Conservation (phyloP, 2,113 vertebrate genomes). For the Rhinogobius similis region DNA sequence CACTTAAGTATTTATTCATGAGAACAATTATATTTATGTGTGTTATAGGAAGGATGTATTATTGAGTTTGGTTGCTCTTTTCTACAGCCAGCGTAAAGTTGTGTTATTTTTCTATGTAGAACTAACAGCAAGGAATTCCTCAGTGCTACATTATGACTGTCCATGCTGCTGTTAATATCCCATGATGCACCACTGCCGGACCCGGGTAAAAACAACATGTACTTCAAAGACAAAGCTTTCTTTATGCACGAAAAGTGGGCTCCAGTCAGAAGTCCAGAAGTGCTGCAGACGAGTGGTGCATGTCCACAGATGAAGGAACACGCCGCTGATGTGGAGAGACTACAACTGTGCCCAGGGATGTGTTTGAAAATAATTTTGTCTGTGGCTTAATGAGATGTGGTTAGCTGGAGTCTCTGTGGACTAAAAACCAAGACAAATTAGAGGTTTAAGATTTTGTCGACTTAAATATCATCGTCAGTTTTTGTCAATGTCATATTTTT, state of each 20-base stretch:
- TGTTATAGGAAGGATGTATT: background rate
- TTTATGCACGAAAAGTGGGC: conserved; percentile 4
- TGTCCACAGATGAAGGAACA: conserved; percentile 11
- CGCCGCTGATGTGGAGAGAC: background rate
- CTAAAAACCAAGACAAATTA: background rate
- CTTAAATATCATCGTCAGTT: too few species aligned
- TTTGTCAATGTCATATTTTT: too few species aligned
- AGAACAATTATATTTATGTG: too few species aligned
- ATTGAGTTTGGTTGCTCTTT: too few species aligned
- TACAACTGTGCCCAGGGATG: background rate
- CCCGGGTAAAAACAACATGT: conserved; percentile 30
- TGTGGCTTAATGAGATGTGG: background rate
- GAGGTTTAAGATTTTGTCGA: background rate
- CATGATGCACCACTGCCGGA: conserved; percentile 17
- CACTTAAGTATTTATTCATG: conserved; percentile 30
- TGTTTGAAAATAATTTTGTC: conserved; percentile 5
- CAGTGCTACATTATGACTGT: conserved; percentile 30
- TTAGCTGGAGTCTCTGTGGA: background rate
- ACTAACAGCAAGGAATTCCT: conserved; percentile 31
- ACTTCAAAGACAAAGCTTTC: conserved; percentile 25
- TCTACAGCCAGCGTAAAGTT: background rate
- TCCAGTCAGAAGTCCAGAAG: conserved; percentile 6
- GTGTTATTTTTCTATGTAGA: conserved; percentile 19
- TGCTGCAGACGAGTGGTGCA: conserved; percentile 14
- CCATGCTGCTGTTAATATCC: conserved; percentile 22